phyloP scores from a whole-genome alignment of 2,888 invertebrate genomes.

The Ethmia dodecea region DNA sequence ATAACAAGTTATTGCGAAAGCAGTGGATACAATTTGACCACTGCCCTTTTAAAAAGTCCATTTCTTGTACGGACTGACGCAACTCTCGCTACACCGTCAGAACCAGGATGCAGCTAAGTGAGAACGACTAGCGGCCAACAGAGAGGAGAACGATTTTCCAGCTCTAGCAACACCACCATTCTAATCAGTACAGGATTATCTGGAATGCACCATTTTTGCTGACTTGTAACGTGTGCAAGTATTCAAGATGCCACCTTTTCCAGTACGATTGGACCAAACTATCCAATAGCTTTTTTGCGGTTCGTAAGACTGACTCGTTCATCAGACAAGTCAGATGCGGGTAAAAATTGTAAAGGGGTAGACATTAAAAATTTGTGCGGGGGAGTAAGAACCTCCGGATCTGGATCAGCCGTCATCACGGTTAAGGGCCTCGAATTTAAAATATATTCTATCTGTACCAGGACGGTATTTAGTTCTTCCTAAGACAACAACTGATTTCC shows the following conservation, averaged over 20 bases:
- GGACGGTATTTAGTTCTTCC: constrained; percentile 6
- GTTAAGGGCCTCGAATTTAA: constrained; percentile 6
- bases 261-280: constrained; percentile 5
- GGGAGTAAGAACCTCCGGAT: not conserved
- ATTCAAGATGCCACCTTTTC: constrained; percentile 10
- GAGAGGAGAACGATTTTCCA: constrained; percentile 5
- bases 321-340: not conserved
- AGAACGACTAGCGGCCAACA: constrained; percentile 4
- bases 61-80: not conserved
- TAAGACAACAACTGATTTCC: constrained; percentile 3
- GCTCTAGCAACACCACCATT: constrained; percentile 2
- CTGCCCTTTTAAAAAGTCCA: not conserved
- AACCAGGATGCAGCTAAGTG: not conserved
- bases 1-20: not conserved
- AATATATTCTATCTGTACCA: constrained; percentile 7
- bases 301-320: too few species aligned
- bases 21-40: not conserved
- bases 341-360: not conserved
- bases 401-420: constrained; percentile 2
- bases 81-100: not conserved
- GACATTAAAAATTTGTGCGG: not conserved
- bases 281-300: not conserved
- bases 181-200: not conserved
- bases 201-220: constrained; percentile 4
- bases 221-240: constrained; percentile 7